phyloP scores from a whole-genome alignment of 2,888 invertebrate species.

The Apomyelois bistriatella region DNA sequence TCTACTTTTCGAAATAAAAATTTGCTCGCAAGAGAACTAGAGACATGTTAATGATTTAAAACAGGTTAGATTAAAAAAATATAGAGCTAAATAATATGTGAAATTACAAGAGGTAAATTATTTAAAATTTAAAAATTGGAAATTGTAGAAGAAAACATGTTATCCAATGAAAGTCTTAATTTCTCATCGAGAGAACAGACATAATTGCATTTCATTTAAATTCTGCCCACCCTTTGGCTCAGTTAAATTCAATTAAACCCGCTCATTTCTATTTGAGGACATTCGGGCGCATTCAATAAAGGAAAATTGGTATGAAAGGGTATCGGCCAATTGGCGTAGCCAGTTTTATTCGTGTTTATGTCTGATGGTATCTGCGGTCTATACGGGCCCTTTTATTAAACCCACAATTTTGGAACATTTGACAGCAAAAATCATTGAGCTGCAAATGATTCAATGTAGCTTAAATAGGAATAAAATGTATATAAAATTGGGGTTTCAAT shows the following conservation, averaged over 20 bases:
- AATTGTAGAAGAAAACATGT: not conserved
- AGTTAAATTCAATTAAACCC: conserved; percentile 68
- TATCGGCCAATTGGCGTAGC: conserved; percentile 58
- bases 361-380: conserved; percentile 70
- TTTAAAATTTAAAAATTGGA: too few species aligned
- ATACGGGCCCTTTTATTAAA: conserved; percentile 75
- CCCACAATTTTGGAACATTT: conserved; percentile 40
- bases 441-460: not conserved
- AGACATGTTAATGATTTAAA: too few species aligned
- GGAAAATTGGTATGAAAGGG: conserved; percentile 58
- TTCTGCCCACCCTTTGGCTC: conserved; percentile 53
- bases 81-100: too few species aligned
- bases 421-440: conserved; percentile 38
- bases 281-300: conserved; percentile 45
- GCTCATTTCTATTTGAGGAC: conserved; percentile 57
- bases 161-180: conserved; percentile 10
- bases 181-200: conserved; percentile 27
- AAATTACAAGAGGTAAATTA: too few species aligned
- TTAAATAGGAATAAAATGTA: too few species aligned
- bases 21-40: too few species aligned
- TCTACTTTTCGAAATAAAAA: conserved; percentile 20
- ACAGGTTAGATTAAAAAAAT: too few species aligned
- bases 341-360: conserved; percentile 62
- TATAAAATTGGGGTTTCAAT: too few species aligned
- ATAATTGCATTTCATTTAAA: conserved; percentile 55